phyloP scores from a whole-genome alignment of 2,113 vertebrate genomes.

The Nymphicus hollandicus region DNA sequence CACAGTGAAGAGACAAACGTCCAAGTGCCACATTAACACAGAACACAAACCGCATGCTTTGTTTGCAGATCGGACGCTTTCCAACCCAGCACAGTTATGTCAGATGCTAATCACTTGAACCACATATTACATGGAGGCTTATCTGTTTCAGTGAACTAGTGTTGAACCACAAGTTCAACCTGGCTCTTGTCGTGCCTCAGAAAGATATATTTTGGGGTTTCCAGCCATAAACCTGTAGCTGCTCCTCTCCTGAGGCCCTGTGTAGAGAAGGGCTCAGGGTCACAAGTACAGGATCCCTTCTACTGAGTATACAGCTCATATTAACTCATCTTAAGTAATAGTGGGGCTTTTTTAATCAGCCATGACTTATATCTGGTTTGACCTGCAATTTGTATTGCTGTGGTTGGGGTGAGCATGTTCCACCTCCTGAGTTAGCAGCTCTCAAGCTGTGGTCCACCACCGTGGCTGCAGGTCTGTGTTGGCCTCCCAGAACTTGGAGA shows the following conservation, averaged over 20 bases:
- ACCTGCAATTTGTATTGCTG: not conserved
- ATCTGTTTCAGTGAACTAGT: not conserved
- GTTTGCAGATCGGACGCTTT: not conserved
- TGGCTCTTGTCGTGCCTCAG: not conserved
- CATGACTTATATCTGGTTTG: not conserved
- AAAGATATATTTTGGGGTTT: not conserved
- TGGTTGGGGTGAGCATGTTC: not conserved
- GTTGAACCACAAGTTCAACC: not conserved
- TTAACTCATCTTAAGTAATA: not conserved
- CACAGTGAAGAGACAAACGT: fast-evolving
- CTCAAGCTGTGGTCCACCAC: not conserved
- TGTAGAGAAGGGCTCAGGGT: not conserved
- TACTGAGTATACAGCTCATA: not conserved
- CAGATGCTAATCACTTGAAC: not conserved
- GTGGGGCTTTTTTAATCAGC: not conserved
- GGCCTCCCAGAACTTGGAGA: not conserved
- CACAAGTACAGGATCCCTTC: not conserved
- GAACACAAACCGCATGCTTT: fast-evolving
- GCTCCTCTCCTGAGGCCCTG: not conserved
- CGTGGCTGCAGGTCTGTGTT: not conserved
- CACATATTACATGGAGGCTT: fast-evolving
- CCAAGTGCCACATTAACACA: fast-evolving
- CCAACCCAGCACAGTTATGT: not conserved
- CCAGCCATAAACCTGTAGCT: not conserved
- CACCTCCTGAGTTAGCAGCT: not conserved